Percentiles rank a stretch among this genome's conserved stretches.
Conservation (phyloP, 2,113 vertebrate species). For the Anolis sagrei region DNA sequence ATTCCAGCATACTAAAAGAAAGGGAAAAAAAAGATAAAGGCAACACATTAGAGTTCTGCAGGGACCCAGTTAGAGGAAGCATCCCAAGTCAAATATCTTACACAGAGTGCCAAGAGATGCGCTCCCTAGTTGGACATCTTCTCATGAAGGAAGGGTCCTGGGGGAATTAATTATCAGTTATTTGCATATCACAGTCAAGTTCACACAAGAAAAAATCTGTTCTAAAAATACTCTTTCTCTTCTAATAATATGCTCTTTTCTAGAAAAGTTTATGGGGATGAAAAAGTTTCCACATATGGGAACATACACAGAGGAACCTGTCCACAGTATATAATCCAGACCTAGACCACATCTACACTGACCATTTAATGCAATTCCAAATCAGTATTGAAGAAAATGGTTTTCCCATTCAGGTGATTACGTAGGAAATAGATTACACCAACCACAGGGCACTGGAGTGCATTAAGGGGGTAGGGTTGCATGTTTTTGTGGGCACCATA, state of each 20-base stretch:
- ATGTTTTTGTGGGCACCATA: too few species aligned
- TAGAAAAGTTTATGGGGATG: constrained; percentile 7
- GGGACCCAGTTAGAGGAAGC: constrained; percentile 53
- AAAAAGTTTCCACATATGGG: constrained; percentile 22
- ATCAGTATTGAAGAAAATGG: too few species aligned
- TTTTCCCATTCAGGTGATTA: too few species aligned
- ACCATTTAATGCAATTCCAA: too few species aligned
- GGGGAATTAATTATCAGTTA: constrained; percentile 65
- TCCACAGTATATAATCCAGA: constrained; percentile 1
- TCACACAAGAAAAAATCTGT: not conserved
- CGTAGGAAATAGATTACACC: too few species aligned
- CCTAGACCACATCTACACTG: not conserved
- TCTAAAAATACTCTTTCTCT: constrained; percentile 1
- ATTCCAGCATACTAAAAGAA: constrained; percentile 93
- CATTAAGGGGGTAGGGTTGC: too few species aligned
- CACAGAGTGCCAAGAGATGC: not conserved
- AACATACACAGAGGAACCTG: constrained; percentile 3
- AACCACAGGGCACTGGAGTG: too few species aligned
- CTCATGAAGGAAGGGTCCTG: constrained; percentile 54
- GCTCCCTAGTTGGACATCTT: constrained; percentile 45
- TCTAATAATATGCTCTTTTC: constrained; percentile 20
- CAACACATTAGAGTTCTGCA: constrained; percentile 3
- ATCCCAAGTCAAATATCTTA: constrained; percentile 53
- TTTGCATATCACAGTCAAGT: constrained; percentile 58
- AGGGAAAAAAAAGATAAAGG: constrained; percentile 18